Evolutionary conservation across 2,113 vertebrate species (phyloP).

Genomic region (Cheirogaleus medius): DNA sequence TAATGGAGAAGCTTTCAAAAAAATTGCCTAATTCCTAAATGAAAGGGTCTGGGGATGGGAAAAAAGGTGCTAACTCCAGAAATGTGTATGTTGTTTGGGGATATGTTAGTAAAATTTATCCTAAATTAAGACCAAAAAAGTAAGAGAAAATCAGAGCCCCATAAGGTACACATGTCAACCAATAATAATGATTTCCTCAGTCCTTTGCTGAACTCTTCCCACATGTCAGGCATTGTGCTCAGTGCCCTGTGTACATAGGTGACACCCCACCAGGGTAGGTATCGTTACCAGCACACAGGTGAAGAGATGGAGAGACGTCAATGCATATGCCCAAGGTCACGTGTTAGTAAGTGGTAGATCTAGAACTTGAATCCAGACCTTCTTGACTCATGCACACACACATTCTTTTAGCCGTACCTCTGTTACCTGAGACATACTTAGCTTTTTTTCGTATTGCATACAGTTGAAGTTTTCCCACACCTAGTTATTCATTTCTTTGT

Average conservation of each 20-base stretch:
- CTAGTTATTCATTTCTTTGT: not conserved
- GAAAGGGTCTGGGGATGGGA: not conserved
- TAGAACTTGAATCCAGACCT: not conserved
- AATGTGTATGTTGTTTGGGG: constrained; percentile 23
- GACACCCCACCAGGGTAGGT: not conserved
- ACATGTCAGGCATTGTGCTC: not conserved
- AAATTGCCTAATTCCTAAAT: constrained; percentile 22
- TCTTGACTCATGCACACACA: too few relatives aligned
- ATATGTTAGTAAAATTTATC: not conserved
- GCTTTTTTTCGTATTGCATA: not conserved
- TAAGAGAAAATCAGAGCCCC: not conserved
- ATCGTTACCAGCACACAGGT: not conserved
- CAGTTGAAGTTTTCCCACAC: not conserved
- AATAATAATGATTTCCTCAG: not conserved
- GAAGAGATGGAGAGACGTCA: not conserved
- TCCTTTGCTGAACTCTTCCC: not conserved
- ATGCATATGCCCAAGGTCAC: not conserved
- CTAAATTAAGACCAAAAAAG: not conserved
- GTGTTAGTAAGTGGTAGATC: not conserved
- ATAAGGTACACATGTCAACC: not conserved
- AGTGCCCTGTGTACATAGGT: not conserved
- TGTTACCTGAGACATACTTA: not conserved
- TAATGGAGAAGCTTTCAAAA: not conserved
- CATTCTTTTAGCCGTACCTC: not conserved
- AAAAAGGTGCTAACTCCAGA: not conserved